Evolutionary conservation across 2,797 vertebrate genomes (phyloP), one percentile per base, ranked within the genome.

Genomic region (Lates japonicus): DNA sequence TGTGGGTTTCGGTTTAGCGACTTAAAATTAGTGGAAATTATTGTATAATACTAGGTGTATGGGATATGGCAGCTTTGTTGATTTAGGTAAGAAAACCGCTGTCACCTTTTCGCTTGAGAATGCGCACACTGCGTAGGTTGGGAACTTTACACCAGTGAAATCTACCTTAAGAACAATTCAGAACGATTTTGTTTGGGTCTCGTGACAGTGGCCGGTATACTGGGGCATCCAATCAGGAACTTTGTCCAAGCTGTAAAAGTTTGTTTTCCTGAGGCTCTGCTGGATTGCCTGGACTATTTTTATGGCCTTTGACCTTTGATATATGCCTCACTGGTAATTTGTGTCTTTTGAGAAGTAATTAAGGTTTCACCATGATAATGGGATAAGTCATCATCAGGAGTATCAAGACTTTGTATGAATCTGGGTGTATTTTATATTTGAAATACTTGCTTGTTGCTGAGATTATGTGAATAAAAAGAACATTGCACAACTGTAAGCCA

Each of bases 241-340:
- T 11, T 12, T 19, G 11, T 48, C 44, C 20, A 19, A 5, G 31
- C 25, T 48, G 5, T 37, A n/a, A 25, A 62, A 11, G 22, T 51
- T 71, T 61, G 59, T 61, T 64, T 35, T 63, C 29, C 20, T 35
- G 8, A 20, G 1, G 14, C 25, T 25, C 9, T 16, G 7, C 39
- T 11, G 3, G 19, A 16, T 58, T 68, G 11, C 2, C 2, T 3
- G 2, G 7, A 20, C 2, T 35, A 5, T 64, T 76, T 29, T 51
- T 59, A 59, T 77, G 19, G 16, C 17, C 25, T 70, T 52, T 52
- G 46, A 22, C 60, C 60, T 74, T 64, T 54, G 44, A n/a, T 25
- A 33, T 37, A 14, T 35, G 5, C 19, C 7, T 55, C 13, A 31
- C 6, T 33, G n/a, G 22, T 31, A 44, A 42, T 22, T 17, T 49